These are phyloP conservation scores for Philopotamus ludificatus DNA, from an alignment of 1,140 invertebrate genomes.

Conservation along the genomic window DNA sequence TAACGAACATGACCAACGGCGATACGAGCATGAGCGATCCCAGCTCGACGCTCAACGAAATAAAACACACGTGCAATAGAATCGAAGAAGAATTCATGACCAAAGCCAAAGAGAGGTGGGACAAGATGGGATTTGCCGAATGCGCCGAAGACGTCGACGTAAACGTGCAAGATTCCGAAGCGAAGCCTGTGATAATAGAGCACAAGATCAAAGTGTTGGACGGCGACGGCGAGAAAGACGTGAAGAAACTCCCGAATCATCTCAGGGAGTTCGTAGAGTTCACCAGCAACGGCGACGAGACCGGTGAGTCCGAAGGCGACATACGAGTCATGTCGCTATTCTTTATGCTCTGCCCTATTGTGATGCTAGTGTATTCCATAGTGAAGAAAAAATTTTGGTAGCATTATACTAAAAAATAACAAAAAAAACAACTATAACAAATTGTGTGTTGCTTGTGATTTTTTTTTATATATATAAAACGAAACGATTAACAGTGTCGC, in stretches of 20 bases:
- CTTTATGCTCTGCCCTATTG: slow-evolving; percentile 53
- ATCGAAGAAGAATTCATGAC: slow-evolving; percentile 74
- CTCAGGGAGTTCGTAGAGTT: slow-evolving; percentile 70
- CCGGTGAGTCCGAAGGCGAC: slow-evolving; percentile 53
- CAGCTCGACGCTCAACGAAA: slow-evolving; percentile 43
- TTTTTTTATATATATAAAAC: no score
- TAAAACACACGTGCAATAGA: slow-evolving; percentile 55
- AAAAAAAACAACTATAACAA: not conserved
- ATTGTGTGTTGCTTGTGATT: not conserved
- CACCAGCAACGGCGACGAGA: slow-evolving; percentile 56
- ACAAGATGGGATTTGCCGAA: slow-evolving; percentile 60
- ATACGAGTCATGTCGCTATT: slow-evolving; percentile 48
- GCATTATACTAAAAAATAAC: slow-evolving; percentile 16
- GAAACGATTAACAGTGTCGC: no score
- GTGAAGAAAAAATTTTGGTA: slow-evolving; percentile 48
- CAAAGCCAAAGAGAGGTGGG: slow-evolving; percentile 62
- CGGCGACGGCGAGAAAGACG: slow-evolving; percentile 59
- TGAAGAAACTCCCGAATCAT: slow-evolving; percentile 68
- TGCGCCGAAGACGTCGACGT: slow-evolving; percentile 57
- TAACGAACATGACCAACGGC: slow-evolving; percentile 49
- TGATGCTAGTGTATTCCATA: slow-evolving; percentile 50
- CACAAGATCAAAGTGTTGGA: slow-evolving; percentile 61
- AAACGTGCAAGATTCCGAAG: slow-evolving; percentile 48
- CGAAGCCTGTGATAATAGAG: slow-evolving; percentile 53
- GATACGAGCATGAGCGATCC: not conserved